phyloP scores from a whole-genome alignment of 2,888 invertebrate species.

The Tetragnatha montana region DNA sequence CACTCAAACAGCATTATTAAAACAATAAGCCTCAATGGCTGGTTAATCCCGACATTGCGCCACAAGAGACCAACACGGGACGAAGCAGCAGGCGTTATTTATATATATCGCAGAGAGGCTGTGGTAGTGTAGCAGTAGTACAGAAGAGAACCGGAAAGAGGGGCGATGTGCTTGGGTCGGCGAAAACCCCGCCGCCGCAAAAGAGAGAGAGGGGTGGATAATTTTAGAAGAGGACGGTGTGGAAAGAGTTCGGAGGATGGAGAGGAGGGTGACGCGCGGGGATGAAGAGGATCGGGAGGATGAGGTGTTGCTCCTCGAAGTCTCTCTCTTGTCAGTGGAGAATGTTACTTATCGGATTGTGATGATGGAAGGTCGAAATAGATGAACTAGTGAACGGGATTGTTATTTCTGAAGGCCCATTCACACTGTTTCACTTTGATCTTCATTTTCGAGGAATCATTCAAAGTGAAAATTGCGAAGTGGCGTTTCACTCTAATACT shows the following conservation, averaged over 20 bases:
- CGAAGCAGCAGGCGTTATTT: neutral
- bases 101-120: neutral
- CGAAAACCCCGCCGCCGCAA: neutral
- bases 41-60: neutral
- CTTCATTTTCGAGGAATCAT: no score
- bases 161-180: neutral
- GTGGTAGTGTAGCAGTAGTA: neutral
- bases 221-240: constrained; percentile 1
- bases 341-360: no score
- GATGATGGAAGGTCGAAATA: no score
- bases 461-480: no score
- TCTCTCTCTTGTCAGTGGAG: no score
- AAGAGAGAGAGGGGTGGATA: neutral
- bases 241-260: neutral
- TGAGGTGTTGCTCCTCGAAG: no score
- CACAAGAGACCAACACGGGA: neutral
- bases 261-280: neutral
- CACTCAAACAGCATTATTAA: neutral
- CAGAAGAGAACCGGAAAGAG: neutral
- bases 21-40: neutral
- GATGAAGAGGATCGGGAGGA: no score
- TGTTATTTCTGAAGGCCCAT: no score
- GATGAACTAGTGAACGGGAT: no score
- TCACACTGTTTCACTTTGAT: no score
- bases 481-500: no score